phyloP scores from a whole-genome alignment of 2,113 vertebrate species.

The Ictalurus furcatus region DNA sequence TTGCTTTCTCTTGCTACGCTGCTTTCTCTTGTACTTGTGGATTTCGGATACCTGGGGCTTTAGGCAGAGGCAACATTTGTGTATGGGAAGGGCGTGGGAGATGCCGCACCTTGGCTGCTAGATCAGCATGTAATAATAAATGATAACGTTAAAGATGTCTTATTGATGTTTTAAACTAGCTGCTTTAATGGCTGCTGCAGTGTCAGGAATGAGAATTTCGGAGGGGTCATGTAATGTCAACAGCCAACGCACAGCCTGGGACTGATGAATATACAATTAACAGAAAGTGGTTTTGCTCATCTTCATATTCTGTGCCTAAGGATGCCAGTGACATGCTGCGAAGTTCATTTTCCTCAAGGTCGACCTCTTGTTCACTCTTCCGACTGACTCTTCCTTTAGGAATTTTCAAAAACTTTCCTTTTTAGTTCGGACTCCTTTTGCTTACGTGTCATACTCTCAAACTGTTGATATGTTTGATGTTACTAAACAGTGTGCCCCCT shows the following conservation, averaged over 20 bases:
- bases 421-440: background rate
- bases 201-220: background rate
- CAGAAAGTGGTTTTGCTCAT: background rate
- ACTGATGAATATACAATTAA: conserved; percentile 9
- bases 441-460: too few relatives aligned
- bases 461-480: too few relatives aligned
- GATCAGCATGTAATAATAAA: conserved; percentile 7
- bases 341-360: conserved; percentile 10
- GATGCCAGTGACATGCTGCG: background rate
- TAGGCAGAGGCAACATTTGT: background rate
- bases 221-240: background rate
- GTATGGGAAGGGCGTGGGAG: background rate
- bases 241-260: conserved; percentile 11
- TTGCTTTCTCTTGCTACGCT: background rate
- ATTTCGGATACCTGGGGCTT: background rate
- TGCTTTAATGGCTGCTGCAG: conserved; percentile 5
- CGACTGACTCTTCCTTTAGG: background rate
- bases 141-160: background rate
- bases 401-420: background rate
- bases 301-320: conserved; percentile 4
- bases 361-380: background rate
- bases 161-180: conserved; percentile 6
- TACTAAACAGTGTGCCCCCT: background rate
- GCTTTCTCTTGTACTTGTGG: background rate
- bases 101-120: background rate